Conservation (phyloP, 2,113 vertebrate genomes). For the Albula glossodonta region DNA sequence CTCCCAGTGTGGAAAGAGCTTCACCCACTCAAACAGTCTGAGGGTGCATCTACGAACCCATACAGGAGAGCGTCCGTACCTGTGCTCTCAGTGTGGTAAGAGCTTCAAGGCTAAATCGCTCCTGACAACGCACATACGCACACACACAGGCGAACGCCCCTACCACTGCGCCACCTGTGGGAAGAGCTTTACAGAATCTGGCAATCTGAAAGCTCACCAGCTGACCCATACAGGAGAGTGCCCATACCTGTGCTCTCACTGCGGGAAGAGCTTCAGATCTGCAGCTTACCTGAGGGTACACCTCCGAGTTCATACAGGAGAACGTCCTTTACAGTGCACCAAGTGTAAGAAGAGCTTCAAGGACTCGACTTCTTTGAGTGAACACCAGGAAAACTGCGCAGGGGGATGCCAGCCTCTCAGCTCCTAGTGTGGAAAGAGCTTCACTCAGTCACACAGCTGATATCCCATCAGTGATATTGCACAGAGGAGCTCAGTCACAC, state of each 20-base stretch:
- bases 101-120: no score
- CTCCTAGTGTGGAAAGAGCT: slow-evolving; percentile 38
- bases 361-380: no score
- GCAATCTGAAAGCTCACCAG: slow-evolving; percentile 36
- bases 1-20: no score
- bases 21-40: no score
- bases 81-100: no score
- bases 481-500: no score
- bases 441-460: slow-evolving; percentile 11
- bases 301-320: slow-evolving; percentile 45
- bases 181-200: slow-evolving; percentile 33
- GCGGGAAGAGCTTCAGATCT: slow-evolving; percentile 32
- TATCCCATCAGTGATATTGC: background rate
- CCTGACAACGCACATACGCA: no score
- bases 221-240: slow-evolving; percentile 18
- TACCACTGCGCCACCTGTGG: slow-evolving; percentile 33
- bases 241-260: slow-evolving; percentile 28
- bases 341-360: slow-evolving; percentile 39
- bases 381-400: slow-evolving; percentile 44
- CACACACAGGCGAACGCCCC: no score
- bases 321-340: slow-evolving; percentile 47
- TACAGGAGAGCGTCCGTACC: no score
- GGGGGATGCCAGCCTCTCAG: slow-evolving; percentile 36
- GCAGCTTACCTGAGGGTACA: slow-evolving; percentile 30
- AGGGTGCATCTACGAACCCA: no score